Evolutionary conservation across 2,888 invertebrate genomes (phyloP).

Genomic region (Ornithoptera priamus): DNA sequence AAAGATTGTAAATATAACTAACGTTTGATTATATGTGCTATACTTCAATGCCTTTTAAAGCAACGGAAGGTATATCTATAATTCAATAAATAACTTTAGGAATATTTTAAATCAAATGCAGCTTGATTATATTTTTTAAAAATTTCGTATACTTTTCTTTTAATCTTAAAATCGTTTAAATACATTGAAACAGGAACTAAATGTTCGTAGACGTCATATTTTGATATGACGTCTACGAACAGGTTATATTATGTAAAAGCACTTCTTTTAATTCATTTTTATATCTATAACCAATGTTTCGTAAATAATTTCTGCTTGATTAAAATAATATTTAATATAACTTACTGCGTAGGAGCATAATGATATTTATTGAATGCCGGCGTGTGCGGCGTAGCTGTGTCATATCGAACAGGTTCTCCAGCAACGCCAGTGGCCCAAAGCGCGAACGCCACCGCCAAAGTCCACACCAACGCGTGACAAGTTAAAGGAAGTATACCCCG

Average conservation of each 20-base stretch:
- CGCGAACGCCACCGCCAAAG: conserved; percentile 51
- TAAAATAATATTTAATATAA: conserved; percentile 32
- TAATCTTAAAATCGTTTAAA: not conserved
- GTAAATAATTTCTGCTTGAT: not conserved
- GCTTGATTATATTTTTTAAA: not conserved
- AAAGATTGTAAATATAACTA: too few species aligned
- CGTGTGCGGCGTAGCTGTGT: conserved; percentile 68
- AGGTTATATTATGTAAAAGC: not conserved
- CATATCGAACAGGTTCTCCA: conserved; percentile 56
- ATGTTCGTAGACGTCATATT: not conserved
- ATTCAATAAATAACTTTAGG: not conserved
- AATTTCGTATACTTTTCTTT: not conserved
- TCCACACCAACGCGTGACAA: conserved; percentile 59
- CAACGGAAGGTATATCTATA: not conserved
- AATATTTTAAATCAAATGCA: not conserved
- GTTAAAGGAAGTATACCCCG: conserved; percentile 52
- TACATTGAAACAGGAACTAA: not conserved
- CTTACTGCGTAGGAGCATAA: conserved; percentile 71
- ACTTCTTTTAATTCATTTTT: too few species aligned
- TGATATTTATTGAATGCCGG: conserved; percentile 60
- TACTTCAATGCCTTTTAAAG: too few species aligned
- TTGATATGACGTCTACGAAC: too few species aligned
- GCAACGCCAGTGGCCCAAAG: conserved; percentile 62
- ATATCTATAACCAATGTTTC: not conserved
- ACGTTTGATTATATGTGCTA: too few species aligned